These are phyloP conservation scores for Anguilla rostrata DNA, from an alignment of 2,113 vertebrate genomes.

Conservation along the genomic window DNA sequence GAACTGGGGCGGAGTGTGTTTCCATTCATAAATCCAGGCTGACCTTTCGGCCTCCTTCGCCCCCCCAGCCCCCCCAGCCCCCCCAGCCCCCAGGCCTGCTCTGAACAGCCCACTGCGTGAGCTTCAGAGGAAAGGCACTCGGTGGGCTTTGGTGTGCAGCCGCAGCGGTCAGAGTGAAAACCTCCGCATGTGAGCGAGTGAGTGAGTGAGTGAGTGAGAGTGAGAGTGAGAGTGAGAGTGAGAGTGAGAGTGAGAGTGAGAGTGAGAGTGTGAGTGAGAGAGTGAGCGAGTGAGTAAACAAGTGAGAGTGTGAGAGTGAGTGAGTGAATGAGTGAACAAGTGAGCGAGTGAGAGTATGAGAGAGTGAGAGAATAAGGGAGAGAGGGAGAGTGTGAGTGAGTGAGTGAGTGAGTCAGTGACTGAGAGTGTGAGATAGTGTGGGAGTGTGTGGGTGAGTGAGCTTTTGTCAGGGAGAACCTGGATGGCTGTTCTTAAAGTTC, in stretches of 20 bases:
- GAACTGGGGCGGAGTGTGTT: slow-evolving; percentile 71
- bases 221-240: too few relatives aligned
- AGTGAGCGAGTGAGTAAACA: not conserved
- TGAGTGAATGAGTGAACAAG: not conserved
- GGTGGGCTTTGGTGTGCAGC: not conserved
- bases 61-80: not conserved
- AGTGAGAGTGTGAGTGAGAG: too few relatives aligned
- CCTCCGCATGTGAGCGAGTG: not conserved
- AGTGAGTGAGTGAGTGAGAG: not conserved
- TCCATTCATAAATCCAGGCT: slow-evolving; percentile 48
- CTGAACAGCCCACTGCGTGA: not conserved
- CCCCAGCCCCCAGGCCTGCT: not conserved
- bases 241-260: too few relatives aligned
- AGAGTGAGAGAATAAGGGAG: not conserved
- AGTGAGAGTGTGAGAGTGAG: not conserved
- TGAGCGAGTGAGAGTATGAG: not conserved
- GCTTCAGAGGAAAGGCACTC: not conserved
- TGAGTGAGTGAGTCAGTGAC: too few relatives aligned
- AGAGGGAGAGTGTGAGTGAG: not conserved
- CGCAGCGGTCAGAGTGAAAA: not conserved
- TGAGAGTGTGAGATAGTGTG: too few relatives aligned
- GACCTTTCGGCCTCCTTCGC: not conserved
- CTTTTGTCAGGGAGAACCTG: not conserved
- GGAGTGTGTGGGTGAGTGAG: not conserved
- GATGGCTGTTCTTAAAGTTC: not conserved